These are phyloP conservation scores for Zoroaster sp. DNA, from an alignment of 53 echinoderm and acorn worm genomes.

Conservation along the genomic window DNA sequence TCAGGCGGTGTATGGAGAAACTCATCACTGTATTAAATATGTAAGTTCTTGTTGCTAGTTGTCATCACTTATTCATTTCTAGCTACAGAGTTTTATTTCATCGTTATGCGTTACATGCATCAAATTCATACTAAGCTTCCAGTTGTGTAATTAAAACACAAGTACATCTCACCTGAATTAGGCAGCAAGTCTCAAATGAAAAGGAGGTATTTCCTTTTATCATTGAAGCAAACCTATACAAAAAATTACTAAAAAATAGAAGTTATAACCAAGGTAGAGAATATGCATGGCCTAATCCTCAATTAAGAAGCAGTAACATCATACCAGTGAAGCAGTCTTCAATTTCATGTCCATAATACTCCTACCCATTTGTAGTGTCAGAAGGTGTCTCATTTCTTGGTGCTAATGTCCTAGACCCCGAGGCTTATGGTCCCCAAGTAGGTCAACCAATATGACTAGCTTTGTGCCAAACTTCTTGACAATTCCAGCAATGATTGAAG, in stretches of 20 bases:
- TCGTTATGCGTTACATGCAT: not conserved
- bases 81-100: not conserved
- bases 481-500: not conserved
- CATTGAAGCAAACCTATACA: no score
- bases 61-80: not conserved
- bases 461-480: not conserved
- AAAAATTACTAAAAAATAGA: not conserved
- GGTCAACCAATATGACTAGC: slow-evolving; percentile 44
- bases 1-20: no score
- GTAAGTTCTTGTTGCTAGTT: slow-evolving; percentile 11
- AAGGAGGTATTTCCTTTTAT: no score
- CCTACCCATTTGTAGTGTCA: slow-evolving; percentile 36
- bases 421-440: slow-evolving; percentile 20
- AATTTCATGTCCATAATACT: slow-evolving; percentile 37
- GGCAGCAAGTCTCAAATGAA: no score
- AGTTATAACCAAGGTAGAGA: slow-evolving; percentile 14
- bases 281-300: slow-evolving; percentile 51
- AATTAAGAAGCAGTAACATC: slow-evolving; percentile 58
- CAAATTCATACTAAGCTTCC: no score
- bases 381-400: slow-evolving; percentile 46
- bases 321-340: slow-evolving; percentile 26
- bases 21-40: no score
- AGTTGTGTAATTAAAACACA: no score
- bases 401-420: slow-evolving; percentile 20
- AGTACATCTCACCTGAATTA: no score